Percentiles rank a stretch among this genome's conserved stretches.
These are phyloP conservation scores for Pteronura brasiliensis DNA, from an alignment of 2,113 vertebrate species.

Conservation along the genomic window DNA sequence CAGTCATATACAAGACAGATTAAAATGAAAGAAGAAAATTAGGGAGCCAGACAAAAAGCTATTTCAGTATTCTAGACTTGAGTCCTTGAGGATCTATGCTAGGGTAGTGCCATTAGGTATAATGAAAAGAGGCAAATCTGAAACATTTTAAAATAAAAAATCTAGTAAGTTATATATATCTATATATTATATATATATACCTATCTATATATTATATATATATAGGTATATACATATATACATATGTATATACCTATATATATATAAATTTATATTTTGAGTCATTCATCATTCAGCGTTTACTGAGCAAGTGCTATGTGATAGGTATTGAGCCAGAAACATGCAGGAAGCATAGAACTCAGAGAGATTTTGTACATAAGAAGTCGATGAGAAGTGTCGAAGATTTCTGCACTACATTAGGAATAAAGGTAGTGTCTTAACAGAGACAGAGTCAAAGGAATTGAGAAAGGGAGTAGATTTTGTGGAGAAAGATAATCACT, in stretches of 20 bases:
- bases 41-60: neutral
- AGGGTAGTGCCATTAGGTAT: neutral
- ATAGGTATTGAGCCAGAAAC: neutral
- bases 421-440: neutral
- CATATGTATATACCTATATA: neutral
- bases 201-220: neutral
- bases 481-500: neutral
- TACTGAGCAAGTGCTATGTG: neutral
- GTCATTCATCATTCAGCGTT: neutral
- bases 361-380: neutral
- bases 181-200: neutral
- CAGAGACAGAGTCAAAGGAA: neutral
- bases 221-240: neutral
- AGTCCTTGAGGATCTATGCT: neutral
- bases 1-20: neutral
- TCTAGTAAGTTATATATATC: neutral
- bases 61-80: neutral
- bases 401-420: neutral
- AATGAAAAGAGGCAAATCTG: neutral
- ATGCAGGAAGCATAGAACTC: neutral
- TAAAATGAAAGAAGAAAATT: neutral
- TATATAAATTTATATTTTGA: neutral
- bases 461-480: neutral
- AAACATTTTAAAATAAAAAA: conserved; percentile 2
- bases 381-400: neutral